phyloP scores from a whole-genome alignment of 2,797 vertebrate species.

The Pangasius djambal region DNA sequence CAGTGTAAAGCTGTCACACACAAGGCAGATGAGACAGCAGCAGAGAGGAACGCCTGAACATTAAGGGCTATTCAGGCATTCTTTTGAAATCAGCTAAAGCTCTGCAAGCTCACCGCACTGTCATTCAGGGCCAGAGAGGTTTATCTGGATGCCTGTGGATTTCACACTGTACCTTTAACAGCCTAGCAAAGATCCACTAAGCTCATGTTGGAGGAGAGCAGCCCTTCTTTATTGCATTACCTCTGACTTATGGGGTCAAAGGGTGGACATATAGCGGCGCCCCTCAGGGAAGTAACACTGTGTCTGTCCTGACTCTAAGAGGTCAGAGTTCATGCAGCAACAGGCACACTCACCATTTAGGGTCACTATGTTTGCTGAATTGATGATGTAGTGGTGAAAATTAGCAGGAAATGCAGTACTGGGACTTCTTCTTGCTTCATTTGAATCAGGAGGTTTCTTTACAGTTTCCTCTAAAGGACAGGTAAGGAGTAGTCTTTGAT shows the following conservation, averaged over 20 bases:
- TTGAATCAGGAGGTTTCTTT: neutral
- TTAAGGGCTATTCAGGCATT: constrained; percentile 32
- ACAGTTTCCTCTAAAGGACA: neutral
- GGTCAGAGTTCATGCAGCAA: constrained; percentile 26
- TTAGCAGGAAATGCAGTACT: constrained; percentile 51
- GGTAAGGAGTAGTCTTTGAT: neutral
- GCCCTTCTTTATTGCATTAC: constrained; percentile 34
- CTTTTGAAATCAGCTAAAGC: constrained; percentile 37
- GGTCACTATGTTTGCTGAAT: neutral
- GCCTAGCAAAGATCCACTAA: constrained; percentile 35
- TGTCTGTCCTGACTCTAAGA: constrained; percentile 21
- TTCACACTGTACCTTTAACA: constrained; percentile 37
- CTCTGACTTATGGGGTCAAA: constrained; percentile 53
- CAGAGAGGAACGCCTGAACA: neutral
- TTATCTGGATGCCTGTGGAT: constrained; percentile 33
- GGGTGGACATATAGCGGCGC: constrained; percentile 24
- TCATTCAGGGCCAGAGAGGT: constrained; percentile 7
- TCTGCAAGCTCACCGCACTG: constrained; percentile 27
- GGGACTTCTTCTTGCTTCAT: constrained; percentile 55
- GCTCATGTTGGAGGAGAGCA: constrained; percentile 33
- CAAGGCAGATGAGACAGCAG: constrained; percentile 26
- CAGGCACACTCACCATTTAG: constrained; percentile 15
- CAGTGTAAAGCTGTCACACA: constrained; percentile 7
- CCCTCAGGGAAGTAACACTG: neutral
- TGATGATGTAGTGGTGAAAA: constrained; percentile 54